Base-by-base conservation (phyloP, 1,140 invertebrate species). In the Drosophila nannoptera region DNA sequence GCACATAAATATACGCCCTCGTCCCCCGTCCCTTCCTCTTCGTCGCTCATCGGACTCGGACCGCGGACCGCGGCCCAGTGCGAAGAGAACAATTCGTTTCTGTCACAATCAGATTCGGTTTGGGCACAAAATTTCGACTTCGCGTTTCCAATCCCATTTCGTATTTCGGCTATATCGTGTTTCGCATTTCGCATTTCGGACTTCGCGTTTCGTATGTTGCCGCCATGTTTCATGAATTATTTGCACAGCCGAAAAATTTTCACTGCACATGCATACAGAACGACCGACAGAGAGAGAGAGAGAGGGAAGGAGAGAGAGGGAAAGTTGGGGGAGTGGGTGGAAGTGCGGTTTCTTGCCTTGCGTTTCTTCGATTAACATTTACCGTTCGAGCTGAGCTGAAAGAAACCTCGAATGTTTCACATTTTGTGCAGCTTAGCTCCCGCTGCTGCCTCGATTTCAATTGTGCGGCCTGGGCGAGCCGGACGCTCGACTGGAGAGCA, bases 51-150 rank as follows among this genome's bases (percentile, higher is more conserved):
- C 22, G 22, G 22, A 22, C 22, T 22, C 16, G n/a, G 43, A 66
- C 62, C 49, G n/a, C n/a, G n/a, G n/a, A n/a, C n/a, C n/a, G 33
- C 16, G 36, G 43, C 45, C n/a, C 50, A 32, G 54, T 22, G 22
- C 45, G 56, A 77, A 66, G 71, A 81, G 81, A 86, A 86, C 81
- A 86, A 86, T 86, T 86, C 81, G 81, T 86, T 86, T 86, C 74
- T 86, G 81, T 86, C 81, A 86, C 81, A 86, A 86, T 86, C 81
- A 86, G 81, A 87, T 86, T 86, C 82, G 82, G 77, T 75, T 78
- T 70, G 70, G 76, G 73, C 76, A 84, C 78, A 84, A 86, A 84
- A 84, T 84, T 73, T 73, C 54, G 54, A 43, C 81, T 82, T 82
- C 69, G 62, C 73, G 61, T 75, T 62, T 32, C 35, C 59, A 76